These are phyloP conservation scores for Pyralis farinalis DNA, from an alignment of 2,888 invertebrate species.

Conservation along the genomic window DNA sequence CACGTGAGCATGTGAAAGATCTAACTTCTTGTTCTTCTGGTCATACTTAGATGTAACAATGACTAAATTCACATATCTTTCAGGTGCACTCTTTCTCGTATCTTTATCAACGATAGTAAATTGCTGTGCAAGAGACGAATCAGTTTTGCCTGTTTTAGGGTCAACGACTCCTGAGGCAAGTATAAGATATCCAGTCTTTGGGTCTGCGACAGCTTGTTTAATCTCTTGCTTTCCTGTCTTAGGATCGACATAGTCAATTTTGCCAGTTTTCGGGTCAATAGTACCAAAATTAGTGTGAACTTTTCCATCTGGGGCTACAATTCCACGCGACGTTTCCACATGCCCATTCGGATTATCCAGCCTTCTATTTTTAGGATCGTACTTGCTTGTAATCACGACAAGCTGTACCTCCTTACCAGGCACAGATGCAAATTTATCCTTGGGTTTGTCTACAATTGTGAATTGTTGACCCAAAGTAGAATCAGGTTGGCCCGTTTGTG, in stretches of 20 bases:
- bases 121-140: slow-evolving; percentile 74
- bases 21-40: slow-evolving; percentile 60
- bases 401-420: slow-evolving; percentile 75
- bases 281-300: slow-evolving; percentile 76
- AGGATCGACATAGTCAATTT: slow-evolving; percentile 76
- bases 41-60: slow-evolving; percentile 78
- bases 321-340: slow-evolving; percentile 71
- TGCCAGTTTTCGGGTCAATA: slow-evolving; percentile 79
- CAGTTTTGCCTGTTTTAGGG: slow-evolving; percentile 79
- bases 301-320: slow-evolving; percentile 56
- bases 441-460: slow-evolving; percentile 62
- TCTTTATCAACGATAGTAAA: slow-evolving; percentile 65
- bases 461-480: slow-evolving; percentile 79
- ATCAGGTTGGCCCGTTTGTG: slow-evolving; percentile 78
- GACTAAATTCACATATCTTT: slow-evolving; percentile 66
- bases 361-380: slow-evolving; percentile 77
- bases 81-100: slow-evolving; percentile 38
- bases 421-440: slow-evolving; percentile 56
- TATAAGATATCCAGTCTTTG: slow-evolving; percentile 77
- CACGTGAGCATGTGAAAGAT: slow-evolving; percentile 65
- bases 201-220: slow-evolving; percentile 79
- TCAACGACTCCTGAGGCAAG: slow-evolving; percentile 78
- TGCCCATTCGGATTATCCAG: slow-evolving; percentile 78
- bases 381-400: slow-evolving; percentile 77
- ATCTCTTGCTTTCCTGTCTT: slow-evolving; percentile 79